These are phyloP conservation scores for Heliangelus exortis DNA, from an alignment of 2,797 vertebrate species.

Conservation along the genomic window DNA sequence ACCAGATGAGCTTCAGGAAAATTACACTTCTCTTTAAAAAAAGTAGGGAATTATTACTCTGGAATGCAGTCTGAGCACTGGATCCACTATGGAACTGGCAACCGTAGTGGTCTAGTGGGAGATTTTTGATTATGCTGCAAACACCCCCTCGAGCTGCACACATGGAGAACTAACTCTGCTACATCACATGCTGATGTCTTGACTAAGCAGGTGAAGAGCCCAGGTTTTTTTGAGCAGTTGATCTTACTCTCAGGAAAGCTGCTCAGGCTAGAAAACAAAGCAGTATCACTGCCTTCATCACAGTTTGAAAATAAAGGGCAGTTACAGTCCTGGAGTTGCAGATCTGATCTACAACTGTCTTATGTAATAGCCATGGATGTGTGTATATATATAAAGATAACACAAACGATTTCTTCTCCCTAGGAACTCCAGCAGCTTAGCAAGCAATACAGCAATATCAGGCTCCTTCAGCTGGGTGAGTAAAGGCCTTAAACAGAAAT, in stretches of 20 bases:
- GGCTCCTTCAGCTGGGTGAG: slow-evolving; percentile 63
- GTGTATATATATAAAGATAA: neutral
- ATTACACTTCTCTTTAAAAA: neutral
- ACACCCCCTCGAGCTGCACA: neutral
- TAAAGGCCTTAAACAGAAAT: neutral
- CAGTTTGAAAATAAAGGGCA: neutral
- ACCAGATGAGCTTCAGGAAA: neutral
- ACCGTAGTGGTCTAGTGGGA: accelerated
- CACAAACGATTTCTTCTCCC: neutral
- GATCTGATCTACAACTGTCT: neutral
- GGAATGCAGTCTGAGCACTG: neutral
- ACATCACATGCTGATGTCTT: accelerated
- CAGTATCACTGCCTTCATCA: neutral
- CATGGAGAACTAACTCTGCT: neutral
- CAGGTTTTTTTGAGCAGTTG: neutral
- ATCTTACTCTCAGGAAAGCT: neutral
- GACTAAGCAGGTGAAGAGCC: neutral
- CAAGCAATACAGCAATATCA: slow-evolving; percentile 68
- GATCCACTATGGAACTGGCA: neutral
- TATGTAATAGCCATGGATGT: neutral
- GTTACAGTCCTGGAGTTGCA: neutral
- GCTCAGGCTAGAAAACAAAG: neutral
- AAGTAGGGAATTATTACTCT: neutral
- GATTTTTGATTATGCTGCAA: neutral
- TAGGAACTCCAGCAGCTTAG: slow-evolving; percentile 70